A percentile compares a stretch with the other conserved stretches of the same genome.
These are phyloP conservation scores for Acanthopagrus latus DNA, from an alignment of 2,797 vertebrate species.

Conservation along the genomic window DNA sequence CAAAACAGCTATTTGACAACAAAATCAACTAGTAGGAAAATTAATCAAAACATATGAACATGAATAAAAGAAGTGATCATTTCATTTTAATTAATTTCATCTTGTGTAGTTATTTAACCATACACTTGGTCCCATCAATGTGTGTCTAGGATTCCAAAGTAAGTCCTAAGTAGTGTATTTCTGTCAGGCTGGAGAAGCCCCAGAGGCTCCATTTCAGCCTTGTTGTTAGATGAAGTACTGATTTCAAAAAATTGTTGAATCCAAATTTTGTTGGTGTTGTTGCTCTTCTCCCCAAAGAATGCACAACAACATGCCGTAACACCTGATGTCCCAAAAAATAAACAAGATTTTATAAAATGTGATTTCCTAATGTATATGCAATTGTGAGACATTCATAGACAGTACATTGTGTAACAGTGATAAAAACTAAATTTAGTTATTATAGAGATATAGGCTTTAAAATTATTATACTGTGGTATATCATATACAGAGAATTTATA, in stretches of 20 bases:
- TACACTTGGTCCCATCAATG: neutral
- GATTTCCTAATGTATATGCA: too few species aligned
- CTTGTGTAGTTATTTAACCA: neutral
- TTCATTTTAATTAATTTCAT: neutral
- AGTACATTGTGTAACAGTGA: neutral
- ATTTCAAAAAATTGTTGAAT: slow-evolving; percentile 1
- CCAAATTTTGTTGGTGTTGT: neutral
- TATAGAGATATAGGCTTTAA: neutral
- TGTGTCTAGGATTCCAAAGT: neutral
- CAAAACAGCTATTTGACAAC: neutral
- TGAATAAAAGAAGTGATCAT: neutral
- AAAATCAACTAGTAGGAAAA: neutral
- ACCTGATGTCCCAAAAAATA: too few species aligned
- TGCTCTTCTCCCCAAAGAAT: neutral
- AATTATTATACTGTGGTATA: too few species aligned
- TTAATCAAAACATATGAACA: neutral
- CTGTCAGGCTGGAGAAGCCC: neutral
- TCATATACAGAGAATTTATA: too few species aligned
- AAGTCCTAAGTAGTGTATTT: slow-evolving; percentile 3
- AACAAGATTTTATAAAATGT: too few species aligned
- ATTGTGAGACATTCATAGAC: too few species aligned
- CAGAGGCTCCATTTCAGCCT: neutral
- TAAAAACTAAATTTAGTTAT: neutral
- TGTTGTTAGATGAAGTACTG: slow-evolving; percentile 3
- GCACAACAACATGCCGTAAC: neutral